phyloP scores from a whole-genome alignment of 2,797 vertebrate genomes.

The Sciaenops ocellatus region DNA sequence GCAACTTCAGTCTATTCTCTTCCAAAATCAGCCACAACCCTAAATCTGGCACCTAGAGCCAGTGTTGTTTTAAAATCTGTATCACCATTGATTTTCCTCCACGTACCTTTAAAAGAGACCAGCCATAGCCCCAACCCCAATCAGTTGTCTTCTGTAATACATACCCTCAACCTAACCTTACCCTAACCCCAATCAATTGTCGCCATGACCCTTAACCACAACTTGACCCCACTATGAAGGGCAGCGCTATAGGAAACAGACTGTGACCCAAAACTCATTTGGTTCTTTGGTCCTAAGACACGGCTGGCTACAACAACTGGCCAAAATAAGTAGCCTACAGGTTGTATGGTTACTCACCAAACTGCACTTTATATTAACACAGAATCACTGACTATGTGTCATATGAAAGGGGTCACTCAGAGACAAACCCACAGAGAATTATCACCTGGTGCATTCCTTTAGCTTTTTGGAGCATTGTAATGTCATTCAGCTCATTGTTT shows the following conservation, averaged over 20 bases:
- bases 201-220: constrained; percentile 1
- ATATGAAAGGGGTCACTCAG: not conserved
- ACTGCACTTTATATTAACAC: not conserved
- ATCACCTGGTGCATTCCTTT: not conserved
- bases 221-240: not conserved
- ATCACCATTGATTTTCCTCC: not conserved
- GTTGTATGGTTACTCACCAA: not conserved
- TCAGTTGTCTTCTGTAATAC: not conserved
- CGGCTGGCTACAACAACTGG: not conserved
- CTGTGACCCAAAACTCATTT: not conserved
- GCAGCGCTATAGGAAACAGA: not conserved
- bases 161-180: not conserved
- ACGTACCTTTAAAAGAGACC: not conserved
- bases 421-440: not conserved
- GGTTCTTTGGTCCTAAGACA: not conserved
- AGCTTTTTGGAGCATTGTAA: not conserved
- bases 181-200: constrained; percentile 4
- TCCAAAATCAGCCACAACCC: not conserved
- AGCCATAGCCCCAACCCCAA: not conserved
- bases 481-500: not conserved
- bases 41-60: constrained; percentile 1
- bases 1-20: not conserved
- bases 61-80: not conserved
- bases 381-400: not conserved
- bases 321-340: not conserved